Conservation (phyloP, 1,140 invertebrate genomes). For the Elysia chlorotica region DNA sequence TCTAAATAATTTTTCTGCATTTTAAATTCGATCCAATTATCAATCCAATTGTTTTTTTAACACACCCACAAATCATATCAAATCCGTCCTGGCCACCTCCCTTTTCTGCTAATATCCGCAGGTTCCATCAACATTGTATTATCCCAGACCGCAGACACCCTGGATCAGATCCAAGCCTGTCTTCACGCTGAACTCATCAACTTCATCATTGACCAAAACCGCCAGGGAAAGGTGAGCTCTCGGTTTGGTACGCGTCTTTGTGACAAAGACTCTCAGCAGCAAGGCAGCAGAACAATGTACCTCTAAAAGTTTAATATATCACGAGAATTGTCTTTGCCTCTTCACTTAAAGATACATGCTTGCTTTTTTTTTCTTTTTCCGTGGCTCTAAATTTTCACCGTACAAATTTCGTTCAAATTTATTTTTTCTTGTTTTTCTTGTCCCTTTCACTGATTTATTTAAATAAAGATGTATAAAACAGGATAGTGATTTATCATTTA, state of each 20-base stretch:
- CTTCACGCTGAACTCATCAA: conserved; percentile 51
- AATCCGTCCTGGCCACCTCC: conserved; percentile 21
- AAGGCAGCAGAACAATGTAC: too few relatives aligned
- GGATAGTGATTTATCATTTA: too few relatives aligned
- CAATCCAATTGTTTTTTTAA: too few relatives aligned
- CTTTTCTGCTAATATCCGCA: too few relatives aligned
- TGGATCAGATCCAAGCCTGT: conserved; percentile 43
- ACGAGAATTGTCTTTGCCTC: neutral
- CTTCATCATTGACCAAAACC: conserved; percentile 32
- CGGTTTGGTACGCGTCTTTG: too few relatives aligned
- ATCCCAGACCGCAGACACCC: conserved; percentile 14
- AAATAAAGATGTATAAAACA: too few relatives aligned
- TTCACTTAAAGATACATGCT: neutral
- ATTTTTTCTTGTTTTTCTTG: neutral
- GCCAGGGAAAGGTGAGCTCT: conserved; percentile 19
- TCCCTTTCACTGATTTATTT: neutral
- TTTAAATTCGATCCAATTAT: too few relatives aligned
- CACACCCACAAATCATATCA: conserved; percentile 1
- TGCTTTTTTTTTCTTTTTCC: neutral
- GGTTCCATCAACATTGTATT: conserved; percentile 32
- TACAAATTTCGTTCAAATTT: neutral
- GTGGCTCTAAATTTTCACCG: neutral
- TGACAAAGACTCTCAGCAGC: too few relatives aligned
- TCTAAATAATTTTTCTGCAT: too few relatives aligned
- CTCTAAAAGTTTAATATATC: neutral